Conservation (phyloP, 1,140 invertebrate species). For the Drosophila tani region DNA sequence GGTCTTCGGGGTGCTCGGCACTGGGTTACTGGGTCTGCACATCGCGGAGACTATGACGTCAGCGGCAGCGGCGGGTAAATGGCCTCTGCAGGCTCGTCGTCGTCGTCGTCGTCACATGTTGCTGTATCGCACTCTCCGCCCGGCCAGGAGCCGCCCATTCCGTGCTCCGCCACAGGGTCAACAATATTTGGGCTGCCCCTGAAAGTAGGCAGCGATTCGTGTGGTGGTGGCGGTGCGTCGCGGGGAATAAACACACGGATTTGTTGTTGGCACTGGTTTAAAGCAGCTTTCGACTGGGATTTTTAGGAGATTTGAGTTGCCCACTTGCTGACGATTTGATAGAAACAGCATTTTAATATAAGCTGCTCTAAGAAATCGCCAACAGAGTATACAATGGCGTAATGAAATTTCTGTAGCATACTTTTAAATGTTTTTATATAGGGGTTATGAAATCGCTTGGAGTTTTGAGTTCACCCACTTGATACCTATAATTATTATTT, state of each 20-base stretch:
- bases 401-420: too few relatives aligned
- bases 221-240: neutral
- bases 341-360: too few relatives aligned
- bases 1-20: constrained; percentile 28
- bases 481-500: too few relatives aligned
- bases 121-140: constrained; percentile 43
- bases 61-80: constrained; percentile 76
- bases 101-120: constrained; percentile 64
- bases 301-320: neutral
- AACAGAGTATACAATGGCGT: too few relatives aligned
- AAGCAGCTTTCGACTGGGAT: too few relatives aligned
- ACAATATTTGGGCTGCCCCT: constrained; percentile 55
- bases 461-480: too few relatives aligned
- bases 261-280: constrained; percentile 1
- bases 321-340: neutral
- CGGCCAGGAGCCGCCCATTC: constrained; percentile 1
- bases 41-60: constrained; percentile 70
- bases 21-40: constrained; percentile 65
- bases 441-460: too few relatives aligned
- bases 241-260: too few relatives aligned
- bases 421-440: too few relatives aligned
- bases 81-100: constrained; percentile 68
- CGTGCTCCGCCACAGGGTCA: constrained; percentile 18
- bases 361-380: too few relatives aligned
- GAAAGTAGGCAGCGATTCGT: constrained; percentile 48